Base-by-base conservation (phyloP, 2,888 invertebrate genomes). In the Slavum lentiscoides region DNA sequence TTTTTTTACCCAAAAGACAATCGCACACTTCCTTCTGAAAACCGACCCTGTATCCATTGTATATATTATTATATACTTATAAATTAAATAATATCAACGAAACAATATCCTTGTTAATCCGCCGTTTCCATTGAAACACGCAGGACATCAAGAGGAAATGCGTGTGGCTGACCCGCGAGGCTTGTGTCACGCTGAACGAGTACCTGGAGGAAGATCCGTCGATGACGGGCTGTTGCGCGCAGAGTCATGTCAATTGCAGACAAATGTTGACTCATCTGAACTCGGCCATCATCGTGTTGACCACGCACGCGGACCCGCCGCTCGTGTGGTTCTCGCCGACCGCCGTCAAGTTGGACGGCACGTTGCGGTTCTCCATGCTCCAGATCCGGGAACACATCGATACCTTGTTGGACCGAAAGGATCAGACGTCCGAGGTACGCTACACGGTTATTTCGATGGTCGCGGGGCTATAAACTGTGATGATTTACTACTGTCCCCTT, bases 301-400 rank as follows among this genome's bases (percentile, higher is more conserved):
- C 88, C 70, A 86, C 88, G 21, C 89, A 90, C 83, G 88, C 89
- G 67, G 95, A 96, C 85, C 93, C 94, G 76, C 96, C 97, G n/a
- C 90, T 95, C 84, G 91, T 97, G 83, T 97, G 95, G 93, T 93
- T 91, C 84, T 91, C 91, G 82, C 89, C 93, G 0, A 90, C 92
- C 30, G 90, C 92, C 13, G 91, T 94, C 39, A 92, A 93, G 82
- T 89, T 96, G 13, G 90, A 93, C 9, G 97, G 97, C 86, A 91
- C 92, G 4, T 89, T 97, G 76, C 91, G 95, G 74, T 96, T 94
- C 86, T 93, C 94, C 83, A 92, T 97, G 85, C 89, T 98, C 61
- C 97, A 97, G 87, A 92, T 98, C 84, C 94, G 96, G 85, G 97
- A 98, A 85, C 97, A 97, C 87, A 90, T 97, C 84, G 97, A 98